Evolutionary conservation across 2,113 vertebrate genomes (phyloP).

Genomic region (Hippocampus abdominalis): DNA sequence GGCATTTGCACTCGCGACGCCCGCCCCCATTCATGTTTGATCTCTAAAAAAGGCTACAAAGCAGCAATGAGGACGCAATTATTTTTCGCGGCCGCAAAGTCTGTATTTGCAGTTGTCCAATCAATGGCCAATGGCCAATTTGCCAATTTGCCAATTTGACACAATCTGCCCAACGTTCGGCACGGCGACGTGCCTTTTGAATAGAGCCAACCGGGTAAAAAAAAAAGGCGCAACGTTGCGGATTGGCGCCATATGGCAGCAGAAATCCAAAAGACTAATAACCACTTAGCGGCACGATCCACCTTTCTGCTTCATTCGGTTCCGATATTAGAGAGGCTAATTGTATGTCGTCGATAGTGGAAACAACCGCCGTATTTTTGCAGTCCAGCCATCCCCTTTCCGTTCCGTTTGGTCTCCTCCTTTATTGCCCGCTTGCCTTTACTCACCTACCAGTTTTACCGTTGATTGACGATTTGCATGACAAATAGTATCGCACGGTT

Average conservation of each 20-base stretch:
- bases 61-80: conserved; percentile 20
- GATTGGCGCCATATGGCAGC: conserved; percentile 26
- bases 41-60: conserved; percentile 6
- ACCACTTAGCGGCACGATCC: conserved; percentile 19
- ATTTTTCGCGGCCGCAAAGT: conserved; percentile 15
- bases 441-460: not conserved
- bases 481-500: conserved; percentile 21
- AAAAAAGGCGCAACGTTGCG: conserved; percentile 20
- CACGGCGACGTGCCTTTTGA: not conserved
- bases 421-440: conserved; percentile 4
- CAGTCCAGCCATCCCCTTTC: conserved; percentile 37
- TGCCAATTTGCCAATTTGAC: conserved; percentile 10
- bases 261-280: conserved; percentile 31
- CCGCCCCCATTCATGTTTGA: conserved; percentile 1
- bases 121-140: no score
- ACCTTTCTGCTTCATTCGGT: conserved; percentile 31
- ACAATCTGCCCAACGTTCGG: conserved; percentile 18
- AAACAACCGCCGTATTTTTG: conserved; percentile 27
- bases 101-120: conserved; percentile 21
- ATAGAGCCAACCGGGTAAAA: not conserved
- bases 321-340: conserved; percentile 34
- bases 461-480: conserved; percentile 18
- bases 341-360: conserved; percentile 28
- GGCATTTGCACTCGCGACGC: not conserved
- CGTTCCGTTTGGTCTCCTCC: conserved; percentile 6